phyloP scores from a whole-genome alignment of 1,140 invertebrate species.

The Camponotus floridanus region DNA sequence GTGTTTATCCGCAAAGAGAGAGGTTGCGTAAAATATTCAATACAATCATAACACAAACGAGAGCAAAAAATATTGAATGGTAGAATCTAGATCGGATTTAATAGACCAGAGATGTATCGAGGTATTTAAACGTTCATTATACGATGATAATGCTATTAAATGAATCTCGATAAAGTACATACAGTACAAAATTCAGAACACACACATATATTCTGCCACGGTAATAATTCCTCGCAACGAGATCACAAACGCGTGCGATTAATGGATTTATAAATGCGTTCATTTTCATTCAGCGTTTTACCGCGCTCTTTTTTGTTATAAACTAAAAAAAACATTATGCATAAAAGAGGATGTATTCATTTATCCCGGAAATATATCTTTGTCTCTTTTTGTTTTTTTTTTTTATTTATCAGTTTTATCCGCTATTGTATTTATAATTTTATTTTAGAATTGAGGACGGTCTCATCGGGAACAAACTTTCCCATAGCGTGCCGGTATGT shows the following conservation, averaged over 20 bases:
- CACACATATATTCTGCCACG: not conserved
- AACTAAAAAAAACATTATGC: not conserved
- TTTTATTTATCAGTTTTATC: not conserved
- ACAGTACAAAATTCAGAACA: not conserved
- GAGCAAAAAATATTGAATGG: not conserved
- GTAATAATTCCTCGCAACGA: not conserved
- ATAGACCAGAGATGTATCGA: not conserved
- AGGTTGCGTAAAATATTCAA: not conserved
- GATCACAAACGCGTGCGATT: not conserved
- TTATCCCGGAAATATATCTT: too few species aligned
- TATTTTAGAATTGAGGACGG: not conserved
- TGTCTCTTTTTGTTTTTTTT: not conserved
- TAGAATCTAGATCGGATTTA: slow-evolving; percentile 7
- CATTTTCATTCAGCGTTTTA: too few species aligned
- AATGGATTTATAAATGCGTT: slow-evolving; percentile 7
- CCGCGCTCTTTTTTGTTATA: not conserved
- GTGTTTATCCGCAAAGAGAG: not conserved
- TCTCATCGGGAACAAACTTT: too few species aligned
- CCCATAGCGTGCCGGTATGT: too few species aligned
- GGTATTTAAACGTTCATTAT: not conserved
- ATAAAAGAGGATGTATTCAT: too few species aligned
- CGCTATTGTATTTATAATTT: not conserved
- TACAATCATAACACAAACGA: not conserved
- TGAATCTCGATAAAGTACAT: not conserved
- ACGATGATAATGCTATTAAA: not conserved